Percentiles rank a stretch among this genome's conserved stretches.
phyloP scores from a whole-genome alignment of 2,888 invertebrate genomes.

The Aleiodes alternator region DNA sequence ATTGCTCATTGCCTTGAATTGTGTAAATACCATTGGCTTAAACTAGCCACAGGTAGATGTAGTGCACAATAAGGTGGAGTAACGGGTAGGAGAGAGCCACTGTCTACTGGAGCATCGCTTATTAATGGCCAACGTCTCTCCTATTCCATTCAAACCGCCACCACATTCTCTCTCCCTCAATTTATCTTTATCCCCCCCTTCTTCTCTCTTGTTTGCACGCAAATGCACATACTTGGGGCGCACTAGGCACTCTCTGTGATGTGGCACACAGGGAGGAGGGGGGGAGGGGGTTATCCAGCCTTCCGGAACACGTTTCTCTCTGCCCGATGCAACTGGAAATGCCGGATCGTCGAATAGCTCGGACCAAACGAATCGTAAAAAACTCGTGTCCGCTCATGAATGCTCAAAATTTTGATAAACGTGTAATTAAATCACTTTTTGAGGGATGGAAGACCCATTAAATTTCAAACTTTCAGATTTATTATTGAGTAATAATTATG shows the following conservation, averaged over 20 bases:
- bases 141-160: conserved; percentile 44
- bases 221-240: too few relatives aligned
- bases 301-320: conserved; percentile 23
- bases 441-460: too few relatives aligned
- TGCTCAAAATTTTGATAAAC: conserved; percentile 14
- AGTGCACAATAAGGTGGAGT: conserved; percentile 48
- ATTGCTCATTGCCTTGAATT: conserved; percentile 12
- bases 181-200: conserved; percentile 6
- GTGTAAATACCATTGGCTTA: conserved; percentile 26
- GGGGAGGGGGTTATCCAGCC: conserved; percentile 20
- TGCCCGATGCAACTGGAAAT: not conserved
- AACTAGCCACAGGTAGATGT: conserved; percentile 35
- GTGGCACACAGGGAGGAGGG: not conserved
- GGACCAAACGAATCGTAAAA: not conserved
- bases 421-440: not conserved
- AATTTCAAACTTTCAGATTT: too few relatives aligned
- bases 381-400: not conserved
- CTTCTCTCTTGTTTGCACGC: conserved; percentile 32
- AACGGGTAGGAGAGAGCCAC: conserved; percentile 35
- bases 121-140: conserved; percentile 47
- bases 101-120: conserved; percentile 48
- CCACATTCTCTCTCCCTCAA: conserved; percentile 33
- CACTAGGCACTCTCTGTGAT: not conserved
- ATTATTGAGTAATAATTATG: too few relatives aligned
- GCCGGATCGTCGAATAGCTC: not conserved